A percentile compares a stretch with the other conserved stretches of the same genome.
phyloP scores from a whole-genome alignment of 2,113 vertebrate genomes.

The Chaetura pelagica region DNA sequence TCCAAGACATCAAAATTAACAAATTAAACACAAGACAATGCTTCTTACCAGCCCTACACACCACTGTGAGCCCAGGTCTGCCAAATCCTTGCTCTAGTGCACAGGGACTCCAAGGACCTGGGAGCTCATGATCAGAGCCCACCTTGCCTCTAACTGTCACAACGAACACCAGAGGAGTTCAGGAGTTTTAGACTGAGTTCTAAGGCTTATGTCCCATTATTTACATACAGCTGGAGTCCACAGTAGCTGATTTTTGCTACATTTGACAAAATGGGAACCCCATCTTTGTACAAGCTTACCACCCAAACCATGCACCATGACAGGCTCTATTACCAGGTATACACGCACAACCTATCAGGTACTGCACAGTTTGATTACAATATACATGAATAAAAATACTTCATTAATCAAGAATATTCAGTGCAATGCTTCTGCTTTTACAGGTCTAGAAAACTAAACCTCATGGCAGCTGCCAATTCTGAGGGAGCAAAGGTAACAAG shows the following conservation, averaged over 20 bases:
- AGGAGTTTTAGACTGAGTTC: not conserved
- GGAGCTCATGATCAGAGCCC: not conserved
- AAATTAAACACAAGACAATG: not conserved
- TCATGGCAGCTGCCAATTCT: not conserved
- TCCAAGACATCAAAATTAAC: not conserved
- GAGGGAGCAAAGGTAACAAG: not conserved
- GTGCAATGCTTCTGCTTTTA: not conserved
- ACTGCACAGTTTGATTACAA: not conserved
- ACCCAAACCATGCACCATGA: not conserved
- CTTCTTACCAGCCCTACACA: not conserved
- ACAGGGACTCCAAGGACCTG: fast-evolving
- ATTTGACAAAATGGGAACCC: not conserved
- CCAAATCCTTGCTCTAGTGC: not conserved
- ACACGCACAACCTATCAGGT: not conserved
- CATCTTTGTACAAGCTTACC: not conserved
- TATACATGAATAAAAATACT: not conserved
- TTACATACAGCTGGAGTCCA: not conserved
- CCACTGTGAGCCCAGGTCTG: not conserved
- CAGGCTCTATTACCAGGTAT: not conserved
- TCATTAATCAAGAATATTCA: not conserved
- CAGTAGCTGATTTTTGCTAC: not conserved
- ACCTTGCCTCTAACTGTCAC: fast-evolving
- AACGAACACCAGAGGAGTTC: not conserved
- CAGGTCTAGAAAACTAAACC: not conserved
- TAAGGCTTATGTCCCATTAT: not conserved